Evolutionary conservation across 2,888 invertebrate species (phyloP), one percentile per base, ranked within the genome.

Genomic region (Agrotis exclamationis): DNA sequence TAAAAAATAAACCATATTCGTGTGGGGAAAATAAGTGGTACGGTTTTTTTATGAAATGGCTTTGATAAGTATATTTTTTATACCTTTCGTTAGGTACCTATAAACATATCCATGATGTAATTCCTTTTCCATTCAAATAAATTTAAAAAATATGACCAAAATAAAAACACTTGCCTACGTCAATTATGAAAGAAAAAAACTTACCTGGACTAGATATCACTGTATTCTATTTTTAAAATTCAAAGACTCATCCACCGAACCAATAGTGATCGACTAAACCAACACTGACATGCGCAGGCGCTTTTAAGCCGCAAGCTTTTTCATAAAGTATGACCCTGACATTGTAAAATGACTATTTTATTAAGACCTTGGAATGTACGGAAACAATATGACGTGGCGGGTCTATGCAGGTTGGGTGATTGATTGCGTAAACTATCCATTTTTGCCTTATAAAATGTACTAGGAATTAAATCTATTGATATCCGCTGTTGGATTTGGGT

Each of bases 291-390:
- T 70, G 80, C 78, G 87, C 77, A 72, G 82, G 76, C 75, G 84
- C 86, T 91, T 92, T 85, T 91, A 91, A 90, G 82, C 84, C 68
- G 48, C 75, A 69, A 83, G 74, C 79, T 88, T 88, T 89, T 87
- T 87, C 78, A 83, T 77, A 28, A 80, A 69, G 72, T 33, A 44
- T 77, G 74, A 76, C 91, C 92, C 85, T 92, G 92, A 88, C 90
- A 89, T 88, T 91, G 91, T 81, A 76, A 82, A 83, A 79, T 69
- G 63, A 74, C 80, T 51, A 79, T 39, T 63, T 68, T 84, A 83
- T 83, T 58, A 60, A 22, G 70, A 79, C 63, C 72, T 72, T 73
- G 80, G 79, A 68, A 59, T 56, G 48, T 57, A 28, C 65, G 70
- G 62, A 76, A 59, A 59, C 50, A 58, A 18, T 54, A 63, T 63